Evolutionary conservation across 2,888 invertebrate species (phyloP), one percentile per base, ranked within the genome.

Genomic region (Trypoxylon attenuatum): DNA sequence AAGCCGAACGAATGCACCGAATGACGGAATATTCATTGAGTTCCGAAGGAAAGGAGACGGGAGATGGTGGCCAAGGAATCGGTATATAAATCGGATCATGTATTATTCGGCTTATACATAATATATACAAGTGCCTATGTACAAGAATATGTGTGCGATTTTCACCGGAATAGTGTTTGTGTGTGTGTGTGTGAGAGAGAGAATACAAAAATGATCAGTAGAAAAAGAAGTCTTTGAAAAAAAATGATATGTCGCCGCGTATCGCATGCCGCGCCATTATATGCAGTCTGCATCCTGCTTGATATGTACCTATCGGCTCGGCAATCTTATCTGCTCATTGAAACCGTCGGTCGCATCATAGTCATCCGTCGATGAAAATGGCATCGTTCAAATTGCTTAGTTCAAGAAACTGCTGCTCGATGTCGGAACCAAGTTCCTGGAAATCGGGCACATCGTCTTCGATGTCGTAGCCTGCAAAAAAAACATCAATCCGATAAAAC

Each of bases 341-440:
- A n/a, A n/a, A n/a, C n/a, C n/a, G n/a, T 4, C 19, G 5, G n/a
- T 29, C 39, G 33, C 13, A 33, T 10, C 8, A n/a, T n/a, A 10
- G 1, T 75, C 71, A 84, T 67, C 80, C 81, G 10, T 78, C 82
- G 56, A 86, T 83, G 57, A 85, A 87, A 42, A 86, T 82, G 27
- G 84, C 81, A 16, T 85, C 84, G 18, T 87, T 84, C 42, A 87
- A 72, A 46, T 77, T 84, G 68, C 80, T 83, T 25, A 87, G 65
- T 54, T 87, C 87, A 41, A 87, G 72, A 69, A 87, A 87, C 54
- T 87, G 86, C 19, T 84, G 84, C 51, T 87, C 87, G 21, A 87
- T 83, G 53, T 87, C 85, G 1, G 84, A 81, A 25, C 82, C 85
- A 23, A 87, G 76, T 38, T 86, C 86, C 53, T 86, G 85, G 51